Conservation (phyloP, 2,113 vertebrate genomes). For the Puntigrus tetrazona region DNA sequence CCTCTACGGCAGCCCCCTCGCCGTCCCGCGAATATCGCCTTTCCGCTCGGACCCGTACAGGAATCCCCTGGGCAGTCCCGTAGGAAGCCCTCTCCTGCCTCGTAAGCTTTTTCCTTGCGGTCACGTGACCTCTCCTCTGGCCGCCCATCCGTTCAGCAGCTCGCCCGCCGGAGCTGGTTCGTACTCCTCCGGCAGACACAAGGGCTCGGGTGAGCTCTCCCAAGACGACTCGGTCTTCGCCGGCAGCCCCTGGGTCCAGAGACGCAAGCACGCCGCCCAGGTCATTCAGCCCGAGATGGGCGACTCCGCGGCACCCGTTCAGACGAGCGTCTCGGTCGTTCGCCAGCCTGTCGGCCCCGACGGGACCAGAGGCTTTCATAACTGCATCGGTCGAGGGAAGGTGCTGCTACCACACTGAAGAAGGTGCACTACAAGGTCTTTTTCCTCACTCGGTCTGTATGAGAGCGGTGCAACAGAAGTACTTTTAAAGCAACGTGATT, state of each 20-base stretch:
- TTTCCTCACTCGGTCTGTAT: background rate
- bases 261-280: conserved; percentile 47
- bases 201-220: conserved; percentile 47
- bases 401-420: conserved; percentile 55
- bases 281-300: conserved; percentile 42
- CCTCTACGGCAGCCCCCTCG: conserved; percentile 56
- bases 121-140: conserved; percentile 42
- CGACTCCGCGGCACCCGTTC: accelerated
- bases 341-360: conserved; percentile 54
- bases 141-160: conserved; percentile 27
- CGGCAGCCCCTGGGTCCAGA: conserved; percentile 63
- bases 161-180: conserved; percentile 27
- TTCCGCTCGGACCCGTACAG: conserved; percentile 31
- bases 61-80: conserved; percentile 21
- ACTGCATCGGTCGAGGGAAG: conserved; percentile 62
- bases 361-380: conserved; percentile 61
- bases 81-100: conserved; percentile 11
- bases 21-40: conserved; percentile 35
- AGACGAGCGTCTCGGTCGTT: conserved; percentile 40
- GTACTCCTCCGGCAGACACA: conserved; percentile 21
- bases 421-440: background rate
- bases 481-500: conserved; percentile 19
- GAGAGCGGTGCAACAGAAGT: background rate
- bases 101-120: conserved; percentile 49
- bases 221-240: conserved; percentile 43